phyloP scores from a whole-genome alignment of 2,797 vertebrate species.

The Babyrousa celebensis region DNA sequence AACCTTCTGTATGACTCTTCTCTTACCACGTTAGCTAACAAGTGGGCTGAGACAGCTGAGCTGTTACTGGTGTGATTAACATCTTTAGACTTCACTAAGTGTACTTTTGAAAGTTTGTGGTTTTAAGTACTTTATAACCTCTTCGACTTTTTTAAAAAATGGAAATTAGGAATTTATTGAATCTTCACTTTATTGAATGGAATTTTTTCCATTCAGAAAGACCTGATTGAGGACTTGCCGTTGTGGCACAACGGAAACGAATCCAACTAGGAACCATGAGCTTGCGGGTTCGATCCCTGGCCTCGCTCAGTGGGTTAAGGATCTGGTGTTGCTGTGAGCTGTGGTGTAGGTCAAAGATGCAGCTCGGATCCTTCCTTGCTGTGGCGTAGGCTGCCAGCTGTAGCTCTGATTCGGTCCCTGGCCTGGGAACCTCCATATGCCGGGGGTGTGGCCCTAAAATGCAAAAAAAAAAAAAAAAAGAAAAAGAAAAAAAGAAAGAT shows the following conservation, averaged over 20 bases:
- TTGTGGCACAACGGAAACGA: no score
- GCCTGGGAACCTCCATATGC: no score
- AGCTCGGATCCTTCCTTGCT: no score
- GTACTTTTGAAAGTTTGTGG: not conserved
- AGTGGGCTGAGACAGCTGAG: not conserved
- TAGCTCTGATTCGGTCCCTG: no score
- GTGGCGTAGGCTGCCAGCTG: no score
- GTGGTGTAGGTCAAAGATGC: no score
- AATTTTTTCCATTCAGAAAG: slow-evolving; percentile 32
- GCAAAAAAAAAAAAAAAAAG: no score
- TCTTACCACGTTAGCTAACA: not conserved
- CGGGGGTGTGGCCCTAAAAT: no score
- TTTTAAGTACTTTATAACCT: slow-evolving; percentile 40
- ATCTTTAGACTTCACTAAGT: not conserved
- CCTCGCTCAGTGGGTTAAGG: no score
- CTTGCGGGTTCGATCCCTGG: no score
- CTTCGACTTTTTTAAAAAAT: not conserved
- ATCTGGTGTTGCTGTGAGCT: no score
- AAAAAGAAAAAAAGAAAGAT: slow-evolving; percentile 11
- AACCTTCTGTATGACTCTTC: slow-evolving; percentile 40
- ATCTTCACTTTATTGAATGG: not conserved
- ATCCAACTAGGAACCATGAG: no score
- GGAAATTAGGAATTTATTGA: slow-evolving; percentile 22
- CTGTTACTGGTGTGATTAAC: not conserved
- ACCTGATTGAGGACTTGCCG: not conserved